A percentile compares a stretch with the other conserved stretches of the same genome.
Conservation (phyloP, 2,113 vertebrate species). For the Pleuronectes platessa region DNA sequence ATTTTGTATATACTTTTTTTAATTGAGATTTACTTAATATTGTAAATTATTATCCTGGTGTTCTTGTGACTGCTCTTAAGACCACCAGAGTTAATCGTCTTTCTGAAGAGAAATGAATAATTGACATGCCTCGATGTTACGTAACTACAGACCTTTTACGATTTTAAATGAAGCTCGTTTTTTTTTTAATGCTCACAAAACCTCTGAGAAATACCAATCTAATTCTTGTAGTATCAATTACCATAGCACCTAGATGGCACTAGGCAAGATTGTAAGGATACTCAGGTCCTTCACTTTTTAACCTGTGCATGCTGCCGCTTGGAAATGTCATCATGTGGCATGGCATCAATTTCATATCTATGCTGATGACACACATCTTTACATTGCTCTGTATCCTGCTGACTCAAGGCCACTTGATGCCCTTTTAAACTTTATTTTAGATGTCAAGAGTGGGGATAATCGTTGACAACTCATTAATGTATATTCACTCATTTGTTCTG, state of each 20-base stretch:
- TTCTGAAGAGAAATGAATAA: neutral
- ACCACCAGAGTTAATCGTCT: neutral
- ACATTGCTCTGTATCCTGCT: neutral
- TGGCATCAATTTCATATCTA: neutral
- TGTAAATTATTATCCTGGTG: neutral
- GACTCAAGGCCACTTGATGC: too few species aligned
- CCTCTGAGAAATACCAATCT: too few species aligned
- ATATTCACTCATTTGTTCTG: neutral
- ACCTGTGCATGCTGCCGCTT: neutral
- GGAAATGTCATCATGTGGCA: neutral
- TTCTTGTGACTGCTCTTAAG: neutral
- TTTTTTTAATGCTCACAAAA: too few species aligned
- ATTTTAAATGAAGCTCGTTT: too few species aligned
- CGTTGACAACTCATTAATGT: too few species aligned
- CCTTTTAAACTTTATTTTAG: neutral
- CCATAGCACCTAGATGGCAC: too few species aligned
- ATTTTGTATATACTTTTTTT: too few species aligned
- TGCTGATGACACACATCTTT: neutral
- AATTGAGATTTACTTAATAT: too few species aligned
- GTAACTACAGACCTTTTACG: too few species aligned
- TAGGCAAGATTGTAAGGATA: too few species aligned
- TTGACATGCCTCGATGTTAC: too few species aligned
- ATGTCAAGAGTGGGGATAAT: neutral
- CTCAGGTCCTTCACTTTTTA: neutral
- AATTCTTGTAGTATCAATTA: too few species aligned